phyloP scores from a whole-genome alignment of 1,140 invertebrate species.

The Fopius arisanus region DNA sequence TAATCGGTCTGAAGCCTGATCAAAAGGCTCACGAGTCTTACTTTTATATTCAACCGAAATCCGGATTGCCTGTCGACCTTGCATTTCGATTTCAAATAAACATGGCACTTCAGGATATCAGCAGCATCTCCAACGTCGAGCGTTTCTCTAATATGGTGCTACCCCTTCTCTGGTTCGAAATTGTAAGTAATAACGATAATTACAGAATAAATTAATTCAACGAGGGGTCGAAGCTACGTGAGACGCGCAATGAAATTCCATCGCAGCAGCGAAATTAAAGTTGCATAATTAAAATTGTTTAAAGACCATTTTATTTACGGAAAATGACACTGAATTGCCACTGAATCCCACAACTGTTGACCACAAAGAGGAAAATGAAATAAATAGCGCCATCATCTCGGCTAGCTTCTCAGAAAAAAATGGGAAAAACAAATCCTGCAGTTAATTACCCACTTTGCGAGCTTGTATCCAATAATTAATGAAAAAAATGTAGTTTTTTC shows the following conservation, averaged over 20 bases:
- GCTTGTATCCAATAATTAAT: background rate
- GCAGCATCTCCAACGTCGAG: constrained; percentile 68
- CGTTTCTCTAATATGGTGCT: constrained; percentile 74
- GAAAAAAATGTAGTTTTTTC: background rate
- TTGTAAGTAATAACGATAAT: constrained; percentile 71
- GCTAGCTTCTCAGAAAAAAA: background rate
- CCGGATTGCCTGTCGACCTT: constrained; percentile 78
- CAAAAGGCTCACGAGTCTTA: constrained; percentile 74
- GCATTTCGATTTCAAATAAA: constrained; percentile 84
- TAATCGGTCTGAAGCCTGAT: constrained; percentile 77
- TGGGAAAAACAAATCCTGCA: background rate
- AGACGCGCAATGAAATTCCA: too few species aligned
- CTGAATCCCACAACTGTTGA: background rate
- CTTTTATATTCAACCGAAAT: constrained; percentile 76
- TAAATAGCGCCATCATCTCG: background rate
- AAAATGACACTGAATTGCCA: too few species aligned
- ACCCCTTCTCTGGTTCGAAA: constrained; percentile 84
- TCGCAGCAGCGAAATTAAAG: too few species aligned
- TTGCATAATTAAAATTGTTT: too few species aligned
- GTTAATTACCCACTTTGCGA: background rate
- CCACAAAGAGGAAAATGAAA: background rate
- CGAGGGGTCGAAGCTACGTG: background rate
- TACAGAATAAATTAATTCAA: background rate
- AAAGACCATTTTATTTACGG: background rate
- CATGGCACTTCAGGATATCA: constrained; percentile 76